Conservation (phyloP, 2,888 invertebrate genomes). For the Sipha maydis region DNA sequence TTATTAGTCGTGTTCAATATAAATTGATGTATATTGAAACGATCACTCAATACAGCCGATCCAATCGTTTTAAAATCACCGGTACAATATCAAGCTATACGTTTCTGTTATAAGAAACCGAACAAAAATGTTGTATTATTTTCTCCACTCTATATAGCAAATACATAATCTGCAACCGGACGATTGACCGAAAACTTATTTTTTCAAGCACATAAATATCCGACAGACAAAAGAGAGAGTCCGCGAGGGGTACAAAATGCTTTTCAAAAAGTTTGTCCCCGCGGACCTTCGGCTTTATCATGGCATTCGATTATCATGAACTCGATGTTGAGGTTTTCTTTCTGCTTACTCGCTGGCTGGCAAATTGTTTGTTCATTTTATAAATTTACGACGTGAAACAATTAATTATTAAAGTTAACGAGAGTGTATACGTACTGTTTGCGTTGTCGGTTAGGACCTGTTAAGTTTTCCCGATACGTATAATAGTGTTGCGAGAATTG, state of each 20-base stretch:
- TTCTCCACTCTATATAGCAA: too few species aligned
- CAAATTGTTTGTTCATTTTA: constrained; percentile 51
- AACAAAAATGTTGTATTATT: too few species aligned
- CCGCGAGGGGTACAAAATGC: constrained; percentile 31
- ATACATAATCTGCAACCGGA: neutral
- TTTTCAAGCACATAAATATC: constrained; percentile 45
- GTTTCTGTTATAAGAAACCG: too few species aligned
- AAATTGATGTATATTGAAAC: too few species aligned
- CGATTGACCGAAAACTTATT: constrained; percentile 49
- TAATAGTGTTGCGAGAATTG: constrained; percentile 18
- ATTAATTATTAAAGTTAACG: constrained; percentile 58
- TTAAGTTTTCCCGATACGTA: constrained; percentile 29
- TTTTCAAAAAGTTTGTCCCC: constrained; percentile 40
- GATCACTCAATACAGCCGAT: too few species aligned
- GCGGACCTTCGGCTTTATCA: constrained; percentile 5
- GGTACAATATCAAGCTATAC: too few species aligned
- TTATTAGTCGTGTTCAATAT: too few species aligned
- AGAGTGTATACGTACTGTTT: neutral
- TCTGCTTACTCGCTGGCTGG: constrained; percentile 20
- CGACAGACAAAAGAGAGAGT: constrained; percentile 24
- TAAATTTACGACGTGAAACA: constrained; percentile 38
- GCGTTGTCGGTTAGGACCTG: neutral
- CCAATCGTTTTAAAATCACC: too few species aligned
- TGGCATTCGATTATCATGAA: constrained; percentile 46
- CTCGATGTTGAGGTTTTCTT: constrained; percentile 23